Evolutionary conservation across 2,797 vertebrate species (phyloP).

Genomic region (Tarsius wallacei): DNA sequence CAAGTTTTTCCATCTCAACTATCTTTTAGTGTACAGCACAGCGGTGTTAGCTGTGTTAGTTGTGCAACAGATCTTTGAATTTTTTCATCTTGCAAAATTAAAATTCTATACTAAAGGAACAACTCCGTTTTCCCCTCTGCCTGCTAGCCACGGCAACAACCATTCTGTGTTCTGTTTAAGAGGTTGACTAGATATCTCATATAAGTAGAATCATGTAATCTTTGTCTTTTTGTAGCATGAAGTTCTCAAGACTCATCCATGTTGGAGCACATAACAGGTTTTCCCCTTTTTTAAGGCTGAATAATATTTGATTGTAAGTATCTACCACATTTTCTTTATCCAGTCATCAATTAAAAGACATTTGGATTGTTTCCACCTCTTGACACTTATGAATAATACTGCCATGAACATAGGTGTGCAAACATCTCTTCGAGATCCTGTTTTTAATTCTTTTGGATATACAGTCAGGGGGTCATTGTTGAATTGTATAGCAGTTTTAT

Average conservation of each 20-base stretch:
- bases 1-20: neutral
- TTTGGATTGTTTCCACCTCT: neutral
- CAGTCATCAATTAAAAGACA: neutral
- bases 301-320: neutral
- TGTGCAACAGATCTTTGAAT: neutral
- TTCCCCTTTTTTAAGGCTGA: neutral
- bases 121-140: neutral
- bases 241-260: neutral
- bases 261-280: neutral
- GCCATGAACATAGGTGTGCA: neutral
- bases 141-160: fast-evolving
- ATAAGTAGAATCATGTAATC: neutral
- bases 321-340: neutral
- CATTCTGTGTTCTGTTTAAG: neutral
- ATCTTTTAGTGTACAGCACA: neutral
- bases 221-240: neutral
- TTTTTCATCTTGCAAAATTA: neutral
- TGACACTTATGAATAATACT: neutral
- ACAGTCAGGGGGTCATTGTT: neutral
- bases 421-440: neutral
- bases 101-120: neutral
- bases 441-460: neutral
- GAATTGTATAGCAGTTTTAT: neutral
- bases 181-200: neutral
- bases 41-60: neutral